Evolutionary conservation across 2,797 vertebrate species (phyloP).

Genomic region (Dicrostonyx torquatus): DNA sequence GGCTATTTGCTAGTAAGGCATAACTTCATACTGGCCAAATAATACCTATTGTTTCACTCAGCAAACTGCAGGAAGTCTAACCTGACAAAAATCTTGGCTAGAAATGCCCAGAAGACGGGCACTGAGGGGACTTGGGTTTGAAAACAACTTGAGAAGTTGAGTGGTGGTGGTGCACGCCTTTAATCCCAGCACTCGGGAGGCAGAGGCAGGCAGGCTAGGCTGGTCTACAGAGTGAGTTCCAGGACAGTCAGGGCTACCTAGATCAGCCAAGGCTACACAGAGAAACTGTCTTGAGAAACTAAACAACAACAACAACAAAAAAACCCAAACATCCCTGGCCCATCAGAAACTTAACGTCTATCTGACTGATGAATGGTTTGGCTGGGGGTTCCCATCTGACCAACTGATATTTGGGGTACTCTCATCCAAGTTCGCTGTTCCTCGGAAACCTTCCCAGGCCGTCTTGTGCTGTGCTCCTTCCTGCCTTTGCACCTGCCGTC

Average conservation of each 20-base stretch:
- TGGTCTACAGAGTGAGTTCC: not conserved
- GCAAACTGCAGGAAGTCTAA: conserved; percentile 54
- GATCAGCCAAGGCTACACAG: not conserved
- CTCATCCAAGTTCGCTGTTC: not conserved
- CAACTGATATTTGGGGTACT: not conserved
- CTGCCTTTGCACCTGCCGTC: not conserved
- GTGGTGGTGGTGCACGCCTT: not conserved
- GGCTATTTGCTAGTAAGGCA: conserved; percentile 40
- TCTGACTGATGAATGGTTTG: not conserved
- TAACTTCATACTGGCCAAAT: conserved; percentile 21
- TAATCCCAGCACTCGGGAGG: not conserved
- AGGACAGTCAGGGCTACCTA: not conserved
- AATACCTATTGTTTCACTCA: conserved; percentile 66
- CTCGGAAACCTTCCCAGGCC: not conserved
- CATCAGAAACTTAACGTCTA: not conserved
- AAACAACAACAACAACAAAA: not conserved
- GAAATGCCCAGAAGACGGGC: conserved; percentile 11
- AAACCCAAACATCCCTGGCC: not conserved
- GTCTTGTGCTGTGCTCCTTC: not conserved
- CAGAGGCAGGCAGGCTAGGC: not conserved
- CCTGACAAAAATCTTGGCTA: not conserved
- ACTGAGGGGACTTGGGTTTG: not conserved
- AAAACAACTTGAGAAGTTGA: not conserved
- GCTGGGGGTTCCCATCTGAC: not conserved
- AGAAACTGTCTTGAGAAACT: not conserved